Conservation (phyloP, 2,113 vertebrate genomes). For the Elgaria multicarinata region DNA sequence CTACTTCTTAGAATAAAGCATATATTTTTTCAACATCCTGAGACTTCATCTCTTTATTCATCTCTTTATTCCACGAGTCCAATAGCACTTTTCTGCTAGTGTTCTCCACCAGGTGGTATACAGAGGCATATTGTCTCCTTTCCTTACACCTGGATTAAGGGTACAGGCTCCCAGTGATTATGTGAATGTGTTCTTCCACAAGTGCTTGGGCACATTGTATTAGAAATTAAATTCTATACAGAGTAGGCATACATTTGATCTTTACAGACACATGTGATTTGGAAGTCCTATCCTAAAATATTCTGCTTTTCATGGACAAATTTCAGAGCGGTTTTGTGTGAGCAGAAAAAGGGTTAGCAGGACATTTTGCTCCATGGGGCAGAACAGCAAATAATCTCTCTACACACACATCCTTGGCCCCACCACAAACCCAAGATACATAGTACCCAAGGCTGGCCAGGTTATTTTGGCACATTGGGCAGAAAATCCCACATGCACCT, state of each 20-base stretch:
- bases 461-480: background rate
- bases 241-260: constrained; percentile 1
- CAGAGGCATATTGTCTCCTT: background rate
- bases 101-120: too few species aligned
- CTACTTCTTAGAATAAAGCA: too few species aligned
- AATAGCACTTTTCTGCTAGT: too few species aligned
- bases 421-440: background rate
- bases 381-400: background rate
- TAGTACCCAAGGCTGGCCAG: background rate
- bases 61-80: too few species aligned
- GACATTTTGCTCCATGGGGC: background rate
- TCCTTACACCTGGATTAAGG: background rate
- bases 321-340: background rate
- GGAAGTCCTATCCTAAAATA: background rate
- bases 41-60: too few species aligned
- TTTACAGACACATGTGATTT: background rate
- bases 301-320: background rate
- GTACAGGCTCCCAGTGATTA: background rate
- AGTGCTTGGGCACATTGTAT: background rate
- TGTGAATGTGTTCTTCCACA: background rate
- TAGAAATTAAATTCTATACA: background rate
- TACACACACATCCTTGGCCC: too few species aligned
- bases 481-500: background rate
- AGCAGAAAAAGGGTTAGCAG: background rate
- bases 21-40: too few species aligned